Evolutionary conservation across 2,113 vertebrate genomes (phyloP), one percentile per base, ranked within the genome.

Genomic region (Corythaeola cristata): DNA sequence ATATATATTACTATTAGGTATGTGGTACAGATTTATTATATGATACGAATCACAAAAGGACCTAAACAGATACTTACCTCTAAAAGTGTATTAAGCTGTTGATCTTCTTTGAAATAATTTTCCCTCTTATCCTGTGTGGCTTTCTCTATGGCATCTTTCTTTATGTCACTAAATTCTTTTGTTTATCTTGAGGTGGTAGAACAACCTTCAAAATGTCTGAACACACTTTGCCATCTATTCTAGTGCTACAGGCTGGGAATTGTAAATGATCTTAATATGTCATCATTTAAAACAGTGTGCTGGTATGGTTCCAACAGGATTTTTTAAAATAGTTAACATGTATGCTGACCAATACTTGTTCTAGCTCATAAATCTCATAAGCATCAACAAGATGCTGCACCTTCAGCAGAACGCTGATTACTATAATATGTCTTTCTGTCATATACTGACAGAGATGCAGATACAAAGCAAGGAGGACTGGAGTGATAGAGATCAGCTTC

Each of bases 381-480:
- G 22, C 69, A 63, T 94, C 71, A 88, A 76, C 47, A 69, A 62
- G 94, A 88, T 80, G 37, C 55, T 66, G n/a, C 96, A 87, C 59
- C 69, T 90, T 96, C 88, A 88, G 90, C 60, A 79, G 73, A 87
- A 52, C 45, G 33, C 33, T 82, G 85, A 93, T 92, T 91, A 73
- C 60, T 82, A 6, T 85, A 95, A 94, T 95, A 76, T 0, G 3
- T 95, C 87, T 95, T 95, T 84, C 89, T 94, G 77, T 81, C 93
- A 93, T 76, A 39, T 52, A 56, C 33, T 49, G 71, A 77, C 74
- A 91, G 88, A 90, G 74, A 55, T 83, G 44, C 47, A 95, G 74
- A 78, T 53, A 49, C 33, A 73, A 79, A 69, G 64, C 56, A 28
- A 60, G 22, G 39, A 82, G 20, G 37, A 49, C 33, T 69, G 71